Base-by-base conservation (phyloP, 2,888 invertebrate genomes). In the Volucella zonaria region DNA sequence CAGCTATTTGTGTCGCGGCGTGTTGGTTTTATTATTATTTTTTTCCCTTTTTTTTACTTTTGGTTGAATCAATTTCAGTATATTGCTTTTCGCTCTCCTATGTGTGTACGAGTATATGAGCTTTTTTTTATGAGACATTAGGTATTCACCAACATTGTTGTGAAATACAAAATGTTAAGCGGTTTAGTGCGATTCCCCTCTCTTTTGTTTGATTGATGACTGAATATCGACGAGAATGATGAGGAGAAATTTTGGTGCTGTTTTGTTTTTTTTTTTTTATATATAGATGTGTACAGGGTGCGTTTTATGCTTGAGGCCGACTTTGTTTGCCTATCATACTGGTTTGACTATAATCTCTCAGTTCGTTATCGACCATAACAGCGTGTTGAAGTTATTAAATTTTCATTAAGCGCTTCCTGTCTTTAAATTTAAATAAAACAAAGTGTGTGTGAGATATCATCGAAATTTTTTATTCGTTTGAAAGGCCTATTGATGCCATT, bases 151-250 rank as follows among this genome's bases (percentile, higher is more conserved):
- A 79, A 71, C 45, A 79, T 66, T 66, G 52, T 79, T 79, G 75
- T 67, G 75, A 79, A 83, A 79, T 79, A 66, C 68, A 56, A 70
- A 78, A 78, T 67, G 66, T 76, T 59, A 67, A 56, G 66, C 23
- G 18, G 51, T 73, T 64, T 54, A 40, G 64, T 43, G 38, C 64
- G 45, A 47, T 83, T 80, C 79, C 80, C 83, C 83, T 79, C 75
- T 67, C 49, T 83, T 83, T 71, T 71, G 66, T 75, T 83, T 79
- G 79, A 83, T 75, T 83, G 79, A 79, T 83, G 52, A 79, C 38
- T 47, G 82, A 75, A 70, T 78, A 83, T 79, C 68, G 68, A 70
- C 40, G 56, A 59, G 40, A 54, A 64, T 58, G 79, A 76, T 59
- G 54, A 80, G 83, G 83, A 80, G 83, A 83, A 83, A 83, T 76